These are phyloP conservation scores for Bradypus variegatus DNA, from an alignment of 2,797 vertebrate species.

Conservation along the genomic window DNA sequence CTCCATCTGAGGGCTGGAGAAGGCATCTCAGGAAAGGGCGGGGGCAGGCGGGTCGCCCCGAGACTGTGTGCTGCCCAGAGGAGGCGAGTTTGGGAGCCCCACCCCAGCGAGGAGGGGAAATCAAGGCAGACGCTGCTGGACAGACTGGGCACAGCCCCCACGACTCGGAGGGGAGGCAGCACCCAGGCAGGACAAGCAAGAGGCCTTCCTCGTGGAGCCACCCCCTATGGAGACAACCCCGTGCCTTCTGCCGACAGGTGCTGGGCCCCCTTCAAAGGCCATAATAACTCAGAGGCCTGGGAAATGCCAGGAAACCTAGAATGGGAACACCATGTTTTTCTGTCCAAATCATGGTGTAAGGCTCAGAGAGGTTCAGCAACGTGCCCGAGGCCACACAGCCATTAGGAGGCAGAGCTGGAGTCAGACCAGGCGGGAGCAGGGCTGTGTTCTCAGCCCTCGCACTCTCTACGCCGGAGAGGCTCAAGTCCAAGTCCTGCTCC, in stretches of 20 bases:
- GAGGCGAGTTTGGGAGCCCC: neutral
- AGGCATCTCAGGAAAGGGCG: neutral
- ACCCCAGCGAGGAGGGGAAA: neutral
- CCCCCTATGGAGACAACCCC: too few relatives aligned
- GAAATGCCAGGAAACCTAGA: neutral
- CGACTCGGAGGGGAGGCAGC: rapidly evolving
- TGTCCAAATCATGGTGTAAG: rapidly evolving
- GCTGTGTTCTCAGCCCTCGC: neutral
- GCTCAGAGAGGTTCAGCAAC: neutral
- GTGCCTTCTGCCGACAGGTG: neutral
- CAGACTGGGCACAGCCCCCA: neutral
- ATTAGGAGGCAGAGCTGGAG: neutral
- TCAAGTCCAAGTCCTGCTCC: neutral
- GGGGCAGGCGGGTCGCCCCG: neutral
- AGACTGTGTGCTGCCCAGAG: neutral
- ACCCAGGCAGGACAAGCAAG: neutral
- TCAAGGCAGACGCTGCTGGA: neutral
- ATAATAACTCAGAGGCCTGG: neutral
- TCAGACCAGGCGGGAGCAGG: neutral
- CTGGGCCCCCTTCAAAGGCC: neutral
- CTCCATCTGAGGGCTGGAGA: neutral
- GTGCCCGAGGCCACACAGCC: neutral
- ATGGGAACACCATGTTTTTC: neutral
- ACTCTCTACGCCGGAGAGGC: too few relatives aligned
- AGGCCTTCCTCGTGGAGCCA: too few relatives aligned